Evolutionary conservation across 1,140 invertebrate genomes (phyloP).

Genomic region (Calliphora vicina): DNA sequence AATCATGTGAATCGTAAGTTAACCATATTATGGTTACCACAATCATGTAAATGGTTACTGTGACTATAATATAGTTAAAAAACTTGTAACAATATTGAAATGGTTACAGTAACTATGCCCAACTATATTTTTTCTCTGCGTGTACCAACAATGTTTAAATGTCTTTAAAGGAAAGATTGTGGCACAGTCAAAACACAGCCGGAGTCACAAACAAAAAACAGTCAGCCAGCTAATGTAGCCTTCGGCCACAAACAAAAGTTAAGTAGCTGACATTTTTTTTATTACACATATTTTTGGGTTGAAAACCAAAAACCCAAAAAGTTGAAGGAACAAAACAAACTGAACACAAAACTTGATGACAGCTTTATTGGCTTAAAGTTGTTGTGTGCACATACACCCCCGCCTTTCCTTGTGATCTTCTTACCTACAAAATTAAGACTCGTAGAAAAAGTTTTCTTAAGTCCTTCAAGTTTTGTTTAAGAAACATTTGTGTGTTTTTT

Average conservation of each 20-base stretch:
- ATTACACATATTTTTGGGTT: not conserved
- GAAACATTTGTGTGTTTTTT: not conserved
- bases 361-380: not conserved
- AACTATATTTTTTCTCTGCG: too few relatives aligned
- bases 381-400: not conserved
- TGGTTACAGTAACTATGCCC: too few relatives aligned
- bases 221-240: too few relatives aligned
- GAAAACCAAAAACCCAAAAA: not conserved
- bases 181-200: too few relatives aligned
- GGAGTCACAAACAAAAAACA: too few relatives aligned
- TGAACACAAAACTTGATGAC: slow-evolving; percentile 9
- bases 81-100: too few relatives aligned
- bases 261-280: slow-evolving; percentile 13
- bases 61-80: too few relatives aligned
- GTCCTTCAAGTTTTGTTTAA: not conserved
- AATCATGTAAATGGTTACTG: too few relatives aligned
- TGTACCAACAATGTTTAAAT: too few relatives aligned
- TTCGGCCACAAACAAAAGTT: not conserved
- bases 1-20: too few relatives aligned
- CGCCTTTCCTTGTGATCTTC: not conserved
- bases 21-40: too few relatives aligned
- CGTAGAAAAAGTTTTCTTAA: not conserved
- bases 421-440: not conserved
- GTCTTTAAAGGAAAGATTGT: too few relatives aligned
- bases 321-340: not conserved